Evolutionary conservation across 2,888 invertebrate species (phyloP).

Genomic region (Panopea generosa): DNA sequence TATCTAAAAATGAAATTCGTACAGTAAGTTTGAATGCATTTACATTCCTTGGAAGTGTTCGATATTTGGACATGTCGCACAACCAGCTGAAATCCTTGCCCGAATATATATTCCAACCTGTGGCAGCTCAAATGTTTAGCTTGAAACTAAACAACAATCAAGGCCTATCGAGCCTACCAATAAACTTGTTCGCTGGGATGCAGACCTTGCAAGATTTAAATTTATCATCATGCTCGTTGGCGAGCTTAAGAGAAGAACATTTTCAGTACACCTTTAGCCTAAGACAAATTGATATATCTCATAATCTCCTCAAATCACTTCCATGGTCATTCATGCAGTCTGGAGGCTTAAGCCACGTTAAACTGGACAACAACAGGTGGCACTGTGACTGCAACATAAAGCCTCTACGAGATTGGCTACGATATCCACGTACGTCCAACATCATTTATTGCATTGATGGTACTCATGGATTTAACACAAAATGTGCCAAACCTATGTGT

Average conservation of each 20-base stretch:
- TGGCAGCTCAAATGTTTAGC: constrained; percentile 63
- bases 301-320: constrained; percentile 70
- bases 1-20: constrained; percentile 72
- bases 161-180: constrained; percentile 63
- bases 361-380: constrained; percentile 74
- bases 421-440: constrained; percentile 23
- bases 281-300: constrained; percentile 72
- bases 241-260: constrained; percentile 51
- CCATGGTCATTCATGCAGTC: constrained; percentile 59
- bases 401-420: constrained; percentile 73
- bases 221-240: constrained; percentile 71
- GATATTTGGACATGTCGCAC: constrained; percentile 71
- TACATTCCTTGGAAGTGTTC: constrained; percentile 62
- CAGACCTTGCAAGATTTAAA: constrained; percentile 71
- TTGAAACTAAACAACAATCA: constrained; percentile 71
- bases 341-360: constrained; percentile 50
- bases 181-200: constrained; percentile 66
- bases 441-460: constrained; percentile 54
- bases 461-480: constrained; percentile 19
- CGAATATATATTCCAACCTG: constrained; percentile 61
- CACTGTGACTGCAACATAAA: constrained; percentile 76
- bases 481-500: constrained; percentile 69
- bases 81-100: constrained; percentile 69
- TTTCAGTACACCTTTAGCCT: constrained; percentile 64
- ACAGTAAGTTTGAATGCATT: constrained; percentile 59